These are phyloP conservation scores for Euwallacea similis DNA, from an alignment of 1,140 invertebrate genomes.

Conservation along the genomic window DNA sequence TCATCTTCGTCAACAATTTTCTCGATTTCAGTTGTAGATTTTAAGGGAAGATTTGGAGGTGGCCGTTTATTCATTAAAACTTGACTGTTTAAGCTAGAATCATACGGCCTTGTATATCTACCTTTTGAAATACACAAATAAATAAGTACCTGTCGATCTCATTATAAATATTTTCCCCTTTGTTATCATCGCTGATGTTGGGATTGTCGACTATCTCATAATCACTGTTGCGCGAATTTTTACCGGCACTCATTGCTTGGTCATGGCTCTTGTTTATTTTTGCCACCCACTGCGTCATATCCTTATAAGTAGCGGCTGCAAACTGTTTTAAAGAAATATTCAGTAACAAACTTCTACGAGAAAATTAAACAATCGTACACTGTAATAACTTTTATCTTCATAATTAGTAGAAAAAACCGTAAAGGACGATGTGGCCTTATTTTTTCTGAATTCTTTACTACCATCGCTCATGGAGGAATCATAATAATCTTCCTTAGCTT, in stretches of 20 bases:
- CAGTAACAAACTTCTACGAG: neutral
- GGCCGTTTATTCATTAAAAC: too few relatives aligned
- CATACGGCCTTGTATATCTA: too few relatives aligned
- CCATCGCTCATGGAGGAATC: neutral
- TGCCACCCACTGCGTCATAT: slow-evolving; percentile 20
- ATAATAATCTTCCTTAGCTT: slow-evolving; percentile 7
- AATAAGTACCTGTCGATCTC: slow-evolving; percentile 16
- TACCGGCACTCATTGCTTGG: neutral
- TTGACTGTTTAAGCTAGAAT: too few relatives aligned
- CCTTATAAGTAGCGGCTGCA: slow-evolving; percentile 16
- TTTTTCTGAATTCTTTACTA: neutral
- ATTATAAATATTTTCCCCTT: slow-evolving; percentile 19
- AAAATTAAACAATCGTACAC: slow-evolving; percentile 11
- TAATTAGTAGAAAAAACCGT: slow-evolving; percentile 7
- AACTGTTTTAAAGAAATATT: slow-evolving; percentile 10
- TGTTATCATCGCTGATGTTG: neutral
- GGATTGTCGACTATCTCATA: slow-evolving; percentile 16
- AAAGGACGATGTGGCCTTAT: slow-evolving; percentile 11
- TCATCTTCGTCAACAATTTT: too few relatives aligned
- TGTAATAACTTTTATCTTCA: slow-evolving; percentile 10
- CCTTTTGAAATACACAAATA: neutral
- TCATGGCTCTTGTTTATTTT: slow-evolving; percentile 18
- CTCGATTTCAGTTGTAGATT: too few relatives aligned
- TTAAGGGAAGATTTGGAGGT: too few relatives aligned
- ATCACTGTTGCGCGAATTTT: slow-evolving; percentile 3